Evolutionary conservation across 2,888 invertebrate species (phyloP).

Genomic region (Protula sp.): DNA sequence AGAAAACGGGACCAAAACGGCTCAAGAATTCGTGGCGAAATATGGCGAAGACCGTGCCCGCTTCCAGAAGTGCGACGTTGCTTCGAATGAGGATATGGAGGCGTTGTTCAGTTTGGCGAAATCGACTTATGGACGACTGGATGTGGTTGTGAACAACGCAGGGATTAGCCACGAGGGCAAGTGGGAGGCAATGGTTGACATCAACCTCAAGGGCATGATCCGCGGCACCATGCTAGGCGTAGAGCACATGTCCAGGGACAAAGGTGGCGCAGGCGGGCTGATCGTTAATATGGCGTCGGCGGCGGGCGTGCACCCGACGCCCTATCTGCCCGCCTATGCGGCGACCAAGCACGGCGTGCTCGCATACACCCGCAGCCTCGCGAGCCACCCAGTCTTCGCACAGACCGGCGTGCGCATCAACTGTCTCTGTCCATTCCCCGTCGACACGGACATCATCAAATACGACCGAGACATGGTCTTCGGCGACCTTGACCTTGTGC

Average conservation of each 20-base stretch:
- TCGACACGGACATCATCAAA: neutral
- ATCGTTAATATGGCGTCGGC: conserved; percentile 71
- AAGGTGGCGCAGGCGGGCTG: conserved; percentile 68
- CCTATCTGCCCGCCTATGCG: conserved; percentile 33
- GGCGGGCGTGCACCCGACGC: conserved; percentile 51
- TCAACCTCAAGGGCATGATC: conserved; percentile 67
- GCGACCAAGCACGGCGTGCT: conserved; percentile 33
- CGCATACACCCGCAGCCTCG: neutral
- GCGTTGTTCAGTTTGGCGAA: conserved; percentile 13
- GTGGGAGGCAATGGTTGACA: conserved; percentile 28
- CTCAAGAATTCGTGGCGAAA: neutral
- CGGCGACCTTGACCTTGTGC: too few species aligned
- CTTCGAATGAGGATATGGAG: neutral
- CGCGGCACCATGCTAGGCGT: conserved; percentile 60
- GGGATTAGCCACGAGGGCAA: conserved; percentile 56
- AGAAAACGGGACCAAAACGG: neutral
- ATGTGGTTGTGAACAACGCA: conserved; percentile 77
- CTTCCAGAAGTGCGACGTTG: neutral
- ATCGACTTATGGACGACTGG: conserved; percentile 67
- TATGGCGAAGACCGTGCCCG: neutral
- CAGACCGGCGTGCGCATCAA: conserved; percentile 12
- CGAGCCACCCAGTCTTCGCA: neutral
- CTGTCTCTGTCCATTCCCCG: neutral
- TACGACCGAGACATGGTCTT: neutral
- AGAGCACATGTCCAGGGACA: conserved; percentile 70